Evolutionary conservation across 35 echinoderm and acorn worm species (phyloP).

Genomic region (Heliocidaris tuberculata): DNA sequence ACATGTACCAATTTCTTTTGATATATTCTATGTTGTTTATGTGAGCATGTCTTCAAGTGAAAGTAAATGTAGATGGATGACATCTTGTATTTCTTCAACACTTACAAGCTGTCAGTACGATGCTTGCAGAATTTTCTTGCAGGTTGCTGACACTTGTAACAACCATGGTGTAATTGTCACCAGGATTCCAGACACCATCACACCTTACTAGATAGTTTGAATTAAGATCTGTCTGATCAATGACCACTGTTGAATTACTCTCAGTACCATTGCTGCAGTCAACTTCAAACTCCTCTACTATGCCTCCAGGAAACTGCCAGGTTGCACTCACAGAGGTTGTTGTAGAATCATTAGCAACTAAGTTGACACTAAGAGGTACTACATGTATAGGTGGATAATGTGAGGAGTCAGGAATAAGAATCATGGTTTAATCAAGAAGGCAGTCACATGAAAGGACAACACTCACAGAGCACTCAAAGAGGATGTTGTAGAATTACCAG

Average conservation of each 20-base stretch:
- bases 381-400: background rate
- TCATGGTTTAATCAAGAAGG: background rate
- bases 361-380: background rate
- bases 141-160: background rate
- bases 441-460: too few relatives aligned
- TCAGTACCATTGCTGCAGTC: constrained; percentile 29
- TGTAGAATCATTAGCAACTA: background rate
- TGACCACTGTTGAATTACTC: background rate
- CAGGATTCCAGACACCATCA: background rate
- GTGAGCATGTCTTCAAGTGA: too few relatives aligned
- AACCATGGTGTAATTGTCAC: background rate
- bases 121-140: background rate
- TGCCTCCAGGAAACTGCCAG: background rate
- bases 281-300: background rate
- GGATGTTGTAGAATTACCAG: background rate
- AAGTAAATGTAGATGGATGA: too few relatives aligned
- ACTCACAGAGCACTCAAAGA: too few relatives aligned
- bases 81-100: too few relatives aligned
- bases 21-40: too few relatives aligned
- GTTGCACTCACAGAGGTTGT: constrained; percentile 16
- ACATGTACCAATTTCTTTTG: too few relatives aligned
- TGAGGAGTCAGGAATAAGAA: too few relatives aligned
- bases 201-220: background rate
- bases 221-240: background rate
- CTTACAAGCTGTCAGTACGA: background rate